Percentiles rank a stretch among this genome's conserved stretches.
Conservation (phyloP, 2,888 invertebrate genomes). For the Apodemia duryi region DNA sequence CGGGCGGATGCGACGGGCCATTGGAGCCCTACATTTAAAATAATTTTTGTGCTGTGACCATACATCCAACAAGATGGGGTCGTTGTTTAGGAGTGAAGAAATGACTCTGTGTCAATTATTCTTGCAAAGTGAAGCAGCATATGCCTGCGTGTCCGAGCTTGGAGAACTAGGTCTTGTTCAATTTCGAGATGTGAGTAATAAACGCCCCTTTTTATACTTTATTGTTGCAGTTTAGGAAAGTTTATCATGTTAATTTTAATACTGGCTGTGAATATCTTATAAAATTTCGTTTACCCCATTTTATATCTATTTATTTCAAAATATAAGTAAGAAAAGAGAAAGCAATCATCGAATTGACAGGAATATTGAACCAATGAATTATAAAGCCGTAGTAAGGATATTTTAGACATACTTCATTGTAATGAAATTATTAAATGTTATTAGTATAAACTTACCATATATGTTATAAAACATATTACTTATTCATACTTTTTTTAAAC, state of each 20-base stretch:
- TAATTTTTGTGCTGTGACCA: constrained; percentile 49
- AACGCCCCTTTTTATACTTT: constrained; percentile 34
- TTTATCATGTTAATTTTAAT: not conserved
- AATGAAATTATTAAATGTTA: no score
- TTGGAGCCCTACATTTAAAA: constrained; percentile 41
- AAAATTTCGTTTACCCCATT: no score
- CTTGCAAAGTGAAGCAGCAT: constrained; percentile 98
- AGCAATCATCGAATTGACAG: no score
- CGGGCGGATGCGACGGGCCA: constrained; percentile 59
- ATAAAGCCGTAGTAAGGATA: no score
- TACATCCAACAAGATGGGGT: constrained; percentile 83
- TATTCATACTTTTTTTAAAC: no score
- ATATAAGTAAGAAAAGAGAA: no score
- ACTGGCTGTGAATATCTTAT: no score
- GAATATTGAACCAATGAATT: no score
- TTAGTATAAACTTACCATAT: no score
- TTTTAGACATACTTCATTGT: no score
- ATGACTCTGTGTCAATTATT: constrained; percentile 99
- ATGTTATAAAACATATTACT: no score
- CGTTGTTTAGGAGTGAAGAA: constrained; percentile 97
- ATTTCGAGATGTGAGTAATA: constrained; percentile 92
- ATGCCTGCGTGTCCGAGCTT: constrained; percentile 97
- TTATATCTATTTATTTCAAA: no score
- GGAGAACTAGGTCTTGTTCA: constrained; percentile 98
- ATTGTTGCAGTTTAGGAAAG: constrained; percentile 4